These are phyloP conservation scores for Patiria miniata DNA, from an alignment of 35 echinoderm and acorn worm species.

Conservation along the genomic window DNA sequence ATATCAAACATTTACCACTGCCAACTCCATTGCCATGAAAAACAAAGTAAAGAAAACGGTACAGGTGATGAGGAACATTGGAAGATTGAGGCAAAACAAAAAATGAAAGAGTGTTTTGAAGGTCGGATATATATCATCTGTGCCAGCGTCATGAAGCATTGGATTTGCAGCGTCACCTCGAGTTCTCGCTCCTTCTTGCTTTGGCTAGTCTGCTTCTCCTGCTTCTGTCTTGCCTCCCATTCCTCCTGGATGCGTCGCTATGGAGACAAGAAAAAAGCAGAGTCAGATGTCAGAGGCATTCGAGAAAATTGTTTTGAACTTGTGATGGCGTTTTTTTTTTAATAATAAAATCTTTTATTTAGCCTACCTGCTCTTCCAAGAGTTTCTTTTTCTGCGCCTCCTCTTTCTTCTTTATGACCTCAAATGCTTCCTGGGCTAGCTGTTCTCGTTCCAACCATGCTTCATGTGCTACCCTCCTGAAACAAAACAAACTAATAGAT, in stretches of 20 bases:
- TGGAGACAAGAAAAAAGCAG: not conserved
- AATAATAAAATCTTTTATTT: not conserved
- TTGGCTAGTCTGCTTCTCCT: not conserved
- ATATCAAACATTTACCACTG: no score
- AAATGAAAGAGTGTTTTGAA: no score
- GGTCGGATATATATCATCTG: not conserved
- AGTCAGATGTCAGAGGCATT: no score
- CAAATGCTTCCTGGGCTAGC: conserved; percentile 1
- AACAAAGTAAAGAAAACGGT: no score
- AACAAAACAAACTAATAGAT: no score
- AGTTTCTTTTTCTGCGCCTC: conserved; percentile 21
- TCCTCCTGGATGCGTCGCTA: conserved; percentile 43
- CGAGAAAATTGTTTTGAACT: no score
- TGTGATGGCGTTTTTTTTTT: conserved; percentile 2
- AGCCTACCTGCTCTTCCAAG: conserved; percentile 12
- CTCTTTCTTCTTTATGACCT: conserved; percentile 21
- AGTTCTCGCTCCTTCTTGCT: conserved; percentile 41
- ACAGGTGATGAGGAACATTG: no score
- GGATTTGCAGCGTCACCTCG: conserved; percentile 23
- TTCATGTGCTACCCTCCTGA: not conserved
- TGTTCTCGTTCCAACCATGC: conserved; percentile 7
- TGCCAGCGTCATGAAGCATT: not conserved
- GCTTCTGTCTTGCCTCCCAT: conserved; percentile 37
- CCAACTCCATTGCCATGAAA: no score
- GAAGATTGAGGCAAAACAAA: no score